Conservation (phyloP, 2,113 vertebrate genomes). For the Aldabrachelys gigantea region DNA sequence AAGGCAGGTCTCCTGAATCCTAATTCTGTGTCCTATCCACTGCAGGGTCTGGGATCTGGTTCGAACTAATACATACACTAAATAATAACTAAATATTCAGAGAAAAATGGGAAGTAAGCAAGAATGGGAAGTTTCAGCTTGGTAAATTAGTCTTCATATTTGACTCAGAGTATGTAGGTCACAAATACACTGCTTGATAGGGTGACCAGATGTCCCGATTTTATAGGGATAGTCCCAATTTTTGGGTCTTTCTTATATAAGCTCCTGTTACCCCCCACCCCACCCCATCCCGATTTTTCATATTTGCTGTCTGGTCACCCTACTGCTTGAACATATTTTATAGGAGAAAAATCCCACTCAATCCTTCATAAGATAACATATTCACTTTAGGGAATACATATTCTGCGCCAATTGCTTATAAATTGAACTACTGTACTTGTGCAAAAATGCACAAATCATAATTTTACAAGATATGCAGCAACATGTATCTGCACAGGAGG, state of each 20-base stretch:
- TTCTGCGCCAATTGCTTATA: background rate
- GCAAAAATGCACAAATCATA: background rate
- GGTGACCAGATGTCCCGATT: too few species aligned
- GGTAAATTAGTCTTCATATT: background rate
- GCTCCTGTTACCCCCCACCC: too few species aligned
- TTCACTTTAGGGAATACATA: background rate
- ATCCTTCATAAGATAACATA: background rate
- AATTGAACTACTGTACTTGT: background rate
- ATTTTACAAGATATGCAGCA: background rate
- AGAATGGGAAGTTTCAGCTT: background rate
- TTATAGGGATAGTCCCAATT: too few species aligned
- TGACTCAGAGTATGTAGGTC: background rate
- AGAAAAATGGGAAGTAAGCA: background rate
- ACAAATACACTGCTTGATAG: background rate
- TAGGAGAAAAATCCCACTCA: background rate
- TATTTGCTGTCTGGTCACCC: too few species aligned
- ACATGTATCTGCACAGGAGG: background rate
- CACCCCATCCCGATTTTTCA: too few species aligned
- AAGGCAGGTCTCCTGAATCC: background rate
- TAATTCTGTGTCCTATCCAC: background rate
- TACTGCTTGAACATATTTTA: background rate
- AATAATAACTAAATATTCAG: background rate
- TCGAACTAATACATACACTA: background rate
- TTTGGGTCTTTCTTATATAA: too few species aligned
- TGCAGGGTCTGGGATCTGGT: background rate